Base-by-base conservation (phyloP, 2,888 invertebrate genomes). In the Artemia sp. region DNA sequence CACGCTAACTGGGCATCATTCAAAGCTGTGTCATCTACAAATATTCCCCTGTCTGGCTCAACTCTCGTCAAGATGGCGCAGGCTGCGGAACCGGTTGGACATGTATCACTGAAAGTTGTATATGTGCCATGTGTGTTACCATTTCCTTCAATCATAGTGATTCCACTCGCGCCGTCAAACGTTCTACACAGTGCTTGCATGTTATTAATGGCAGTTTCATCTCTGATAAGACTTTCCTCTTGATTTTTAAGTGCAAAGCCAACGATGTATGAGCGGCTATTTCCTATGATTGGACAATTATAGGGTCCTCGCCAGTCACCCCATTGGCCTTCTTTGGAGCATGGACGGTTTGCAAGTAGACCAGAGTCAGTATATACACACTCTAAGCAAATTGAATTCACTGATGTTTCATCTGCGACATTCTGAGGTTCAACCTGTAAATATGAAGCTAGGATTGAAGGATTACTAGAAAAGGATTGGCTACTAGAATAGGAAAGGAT, bases 171-270 rank as follows among this genome's bases (percentile, higher is more conserved):
- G n/a, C 64, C 64, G 14, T 58, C 8, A n/a, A 58, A 24, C 14
- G n/a, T 58, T 24, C 24, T n/a, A 24, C 64, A 58, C 14, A 58
- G n/a, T n/a, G 9, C 64, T 9, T 58, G n/a, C 64, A 58, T 58
- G 24, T 58, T 58, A 11, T 58, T 58, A 24, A 58, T 24, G 24
- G 64, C n/a, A 24, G 14, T 58, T n/a, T 58, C 64, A 24, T 58
- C 64, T 19, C 64, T 11, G 9, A 58, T 11, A 19, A 24, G 64
- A 19, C 24, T 58, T 8, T n/a, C 14, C 9, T n/a, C 64, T 24
- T 58, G 64, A 24, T 58, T 58, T 58, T 58, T 58, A 58, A 58
- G 64, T n/a, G 64, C 64, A 24, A 58, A 58, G 24, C 64, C 64
- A 58, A 58, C 64, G 64, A 58, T 24, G 11, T 58, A 58, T n/a